These are phyloP conservation scores for Mustela nigripes DNA, from an alignment of 2,113 vertebrate genomes.

Conservation along the genomic window DNA sequence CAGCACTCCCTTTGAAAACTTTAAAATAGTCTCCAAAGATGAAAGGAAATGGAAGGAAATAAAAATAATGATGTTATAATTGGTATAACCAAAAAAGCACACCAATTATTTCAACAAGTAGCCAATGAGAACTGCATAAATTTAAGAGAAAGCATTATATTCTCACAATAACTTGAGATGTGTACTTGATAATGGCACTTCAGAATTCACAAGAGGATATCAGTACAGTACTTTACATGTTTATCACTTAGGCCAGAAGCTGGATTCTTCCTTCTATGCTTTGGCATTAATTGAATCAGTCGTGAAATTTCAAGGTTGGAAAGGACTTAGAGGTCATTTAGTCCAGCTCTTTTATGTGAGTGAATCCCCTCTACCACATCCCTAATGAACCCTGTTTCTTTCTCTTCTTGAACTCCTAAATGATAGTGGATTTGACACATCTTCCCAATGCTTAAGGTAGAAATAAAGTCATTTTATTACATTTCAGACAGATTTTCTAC, in stretches of 20 bases:
- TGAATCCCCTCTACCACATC: neutral
- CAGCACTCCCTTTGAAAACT: neutral
- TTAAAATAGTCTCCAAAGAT: neutral
- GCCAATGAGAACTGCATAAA: neutral
- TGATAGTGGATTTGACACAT: neutral
- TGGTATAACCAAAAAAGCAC: neutral
- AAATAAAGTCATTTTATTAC: conserved; percentile 25
- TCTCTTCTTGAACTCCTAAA: neutral
- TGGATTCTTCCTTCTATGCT: neutral
- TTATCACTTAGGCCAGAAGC: neutral
- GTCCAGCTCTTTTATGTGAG: neutral
- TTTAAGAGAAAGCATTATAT: neutral
- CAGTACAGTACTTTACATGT: neutral
- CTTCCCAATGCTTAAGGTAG: neutral
- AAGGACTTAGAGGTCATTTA: neutral
- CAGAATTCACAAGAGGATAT: neutral
- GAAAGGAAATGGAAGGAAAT: conserved; percentile 37
- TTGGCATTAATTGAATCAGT: neutral
- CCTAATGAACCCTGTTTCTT: neutral
- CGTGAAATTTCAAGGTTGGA: neutral
- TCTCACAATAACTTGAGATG: conserved; percentile 7
- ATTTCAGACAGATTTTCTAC: neutral
- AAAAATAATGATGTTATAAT: neutral
- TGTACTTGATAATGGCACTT: neutral
- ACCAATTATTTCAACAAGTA: neutral